Percentiles rank a stretch among this genome's conserved stretches.
Evolutionary conservation across 2,113 vertebrate species (phyloP).

Genomic region (Notarius quadriscutis): DNA sequence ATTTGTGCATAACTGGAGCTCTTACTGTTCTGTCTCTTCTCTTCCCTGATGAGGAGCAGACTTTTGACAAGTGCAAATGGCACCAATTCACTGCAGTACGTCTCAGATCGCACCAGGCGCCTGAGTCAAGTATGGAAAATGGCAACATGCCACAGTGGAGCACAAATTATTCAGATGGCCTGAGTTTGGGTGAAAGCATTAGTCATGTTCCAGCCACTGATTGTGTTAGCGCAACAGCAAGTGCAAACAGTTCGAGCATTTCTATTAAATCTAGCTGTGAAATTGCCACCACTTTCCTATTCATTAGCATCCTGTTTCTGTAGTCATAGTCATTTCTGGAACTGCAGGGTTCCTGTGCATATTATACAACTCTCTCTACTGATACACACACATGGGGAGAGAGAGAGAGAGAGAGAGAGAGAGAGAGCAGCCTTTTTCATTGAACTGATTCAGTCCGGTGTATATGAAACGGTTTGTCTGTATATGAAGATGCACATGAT

Average conservation of each 20-base stretch:
- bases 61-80: background rate
- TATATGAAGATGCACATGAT: no score
- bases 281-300: constrained; percentile 1
- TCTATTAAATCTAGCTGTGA: constrained; percentile 30
- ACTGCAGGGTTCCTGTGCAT: constrained; percentile 25
- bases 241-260: constrained; percentile 30
- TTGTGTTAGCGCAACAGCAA: background rate
- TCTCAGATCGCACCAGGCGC: background rate
- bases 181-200: constrained; percentile 15
- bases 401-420: background rate
- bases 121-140: constrained; percentile 10
- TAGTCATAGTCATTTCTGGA: constrained; percentile 23
- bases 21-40: background rate
- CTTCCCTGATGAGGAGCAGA: background rate
- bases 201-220: constrained; percentile 19
- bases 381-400: background rate
- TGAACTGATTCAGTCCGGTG: background rate
- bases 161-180: constrained; percentile 21
- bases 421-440: background rate
- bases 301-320: constrained; percentile 25
- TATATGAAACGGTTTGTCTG: background rate
- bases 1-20: background rate
- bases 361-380: constrained; percentile 7
- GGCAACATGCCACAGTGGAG: background rate
- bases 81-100: background rate